Base-by-base conservation (phyloP, 2,113 vertebrate species). In the Chunga burmeisteri region DNA sequence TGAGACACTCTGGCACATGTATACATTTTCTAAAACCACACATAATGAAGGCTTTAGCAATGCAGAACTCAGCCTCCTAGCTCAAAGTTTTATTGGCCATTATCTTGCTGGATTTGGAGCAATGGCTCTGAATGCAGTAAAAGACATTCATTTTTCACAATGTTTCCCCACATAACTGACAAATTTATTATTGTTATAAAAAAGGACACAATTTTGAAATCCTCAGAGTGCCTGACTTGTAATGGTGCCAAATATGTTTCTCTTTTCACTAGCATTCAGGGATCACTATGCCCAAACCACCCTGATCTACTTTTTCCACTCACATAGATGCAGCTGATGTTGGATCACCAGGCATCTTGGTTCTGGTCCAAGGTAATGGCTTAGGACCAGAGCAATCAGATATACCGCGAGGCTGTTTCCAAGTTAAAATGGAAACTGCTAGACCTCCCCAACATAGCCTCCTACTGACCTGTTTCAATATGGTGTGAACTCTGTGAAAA, bases 161-260 rank as follows among this genome's bases (percentile, higher is more conserved):
- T 62, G 91, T 96, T 97, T 97, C 68, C 52, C 94, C 91, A 81
- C 67, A 50, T 88, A 96, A 95, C 75, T 94, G 95, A 94, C 91
- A 97, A 96, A 97, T 97, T 97, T 97, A 98, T 94, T 97, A 84
- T 82, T 82, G 85, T 66, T 86, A 90, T 97, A 95, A 97, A 97
- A 87, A 93, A 77, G 82, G 97, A 96, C 66, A 96, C 74, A 81
- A 83, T 94, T 95, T 83, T 92, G 85, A 96, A 96, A 95, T 88
- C 94, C 88, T 92, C 47, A 62, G 74, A 73, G 81, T 89, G 67
- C 70, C 87, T 95, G 73, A 66, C 78, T 89, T 86, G 63, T 72
- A 94, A 89, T 66, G 16, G 63, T 88, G 74, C 93, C 93, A 94
- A 73, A 94, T 82, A 88, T 20, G 52, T 67, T 96, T 89, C 68